A percentile compares a stretch with the other conserved stretches of the same genome.
Evolutionary conservation across 1,140 invertebrate genomes (phyloP).

Genomic region (Bacillus rossius): DNA sequence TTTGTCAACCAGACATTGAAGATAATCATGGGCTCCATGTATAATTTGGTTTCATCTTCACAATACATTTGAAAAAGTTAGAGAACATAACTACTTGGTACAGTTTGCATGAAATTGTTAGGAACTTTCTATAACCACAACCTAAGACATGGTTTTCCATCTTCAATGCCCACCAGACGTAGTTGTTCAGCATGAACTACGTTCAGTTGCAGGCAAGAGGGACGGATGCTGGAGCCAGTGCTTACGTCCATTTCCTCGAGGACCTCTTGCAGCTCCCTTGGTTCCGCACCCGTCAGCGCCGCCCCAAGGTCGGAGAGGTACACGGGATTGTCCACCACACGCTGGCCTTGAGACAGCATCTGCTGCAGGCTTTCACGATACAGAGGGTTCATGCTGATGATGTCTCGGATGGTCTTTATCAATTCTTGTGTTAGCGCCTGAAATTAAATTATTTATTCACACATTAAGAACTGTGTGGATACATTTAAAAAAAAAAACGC

Average conservation of each 20-base stretch:
- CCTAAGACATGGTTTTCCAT: too few relatives aligned
- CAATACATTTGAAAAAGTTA: too few relatives aligned
- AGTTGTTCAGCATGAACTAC: too few relatives aligned
- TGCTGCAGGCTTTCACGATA: conserved; percentile 89
- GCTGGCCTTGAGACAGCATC: conserved; percentile 91
- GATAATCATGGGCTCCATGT: too few relatives aligned
- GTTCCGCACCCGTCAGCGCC: conserved; percentile 88
- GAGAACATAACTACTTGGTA: too few relatives aligned
- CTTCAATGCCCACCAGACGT: too few relatives aligned
- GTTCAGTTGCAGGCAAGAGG: too few relatives aligned
- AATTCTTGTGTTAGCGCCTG: conserved; percentile 93
- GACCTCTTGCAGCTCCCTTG: conserved; percentile 87
- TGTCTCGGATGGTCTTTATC: conserved; percentile 96
- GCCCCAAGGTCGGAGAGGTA: conserved; percentile 96
- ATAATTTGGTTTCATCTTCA: too few relatives aligned
- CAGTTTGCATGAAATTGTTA: too few relatives aligned
- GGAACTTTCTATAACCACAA: too few relatives aligned
- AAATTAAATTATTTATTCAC: conserved; percentile 22
- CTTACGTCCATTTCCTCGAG: conserved; percentile 93
- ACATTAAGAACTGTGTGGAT: not conserved
- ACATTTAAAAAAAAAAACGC: not conserved
- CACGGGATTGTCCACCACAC: conserved; percentile 97
- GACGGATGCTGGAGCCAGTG: too few relatives aligned
- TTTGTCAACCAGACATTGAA: too few relatives aligned
- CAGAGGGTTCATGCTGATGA: conserved; percentile 92